phyloP scores from a whole-genome alignment of 1,140 invertebrate species.

The Brachionus rubens region DNA sequence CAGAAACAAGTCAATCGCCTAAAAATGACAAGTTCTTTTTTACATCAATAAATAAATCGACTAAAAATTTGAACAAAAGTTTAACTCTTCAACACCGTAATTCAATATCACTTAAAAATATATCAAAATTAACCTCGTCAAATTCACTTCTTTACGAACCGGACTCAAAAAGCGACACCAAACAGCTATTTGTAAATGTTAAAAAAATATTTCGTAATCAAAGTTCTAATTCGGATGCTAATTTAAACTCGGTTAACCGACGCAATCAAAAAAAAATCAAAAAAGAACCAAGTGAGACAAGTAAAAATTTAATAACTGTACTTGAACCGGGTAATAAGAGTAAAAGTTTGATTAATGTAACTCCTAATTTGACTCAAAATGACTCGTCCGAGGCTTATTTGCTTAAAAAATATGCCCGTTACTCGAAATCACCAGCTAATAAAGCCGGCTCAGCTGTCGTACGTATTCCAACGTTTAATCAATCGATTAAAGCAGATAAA shows the following conservation, averaged over 20 bases:
- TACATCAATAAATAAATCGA: not conserved
- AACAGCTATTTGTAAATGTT: not conserved
- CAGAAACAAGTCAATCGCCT: not conserved
- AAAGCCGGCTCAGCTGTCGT: conserved; percentile 14
- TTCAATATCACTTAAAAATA: not conserved
- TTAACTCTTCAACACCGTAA: conserved; percentile 10
- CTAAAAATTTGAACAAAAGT: conserved; percentile 20
- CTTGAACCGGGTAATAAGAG: not conserved
- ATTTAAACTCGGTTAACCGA: conserved; percentile 14
- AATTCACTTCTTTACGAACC: not conserved
- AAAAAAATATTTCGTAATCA: conserved; percentile 1
- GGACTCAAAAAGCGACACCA: not conserved
- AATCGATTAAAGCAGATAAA: not conserved
- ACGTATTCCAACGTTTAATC: conserved; percentile 4
- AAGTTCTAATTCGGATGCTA: not conserved
- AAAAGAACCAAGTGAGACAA: not conserved
- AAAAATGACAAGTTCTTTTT: not conserved
- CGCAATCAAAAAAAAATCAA: not conserved
- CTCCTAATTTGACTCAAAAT: not conserved
- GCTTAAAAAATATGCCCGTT: conserved; percentile 2
- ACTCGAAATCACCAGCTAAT: conserved; percentile 4
- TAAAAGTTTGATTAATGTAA: conserved; percentile 2
- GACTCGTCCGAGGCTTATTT: not conserved
- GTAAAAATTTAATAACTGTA: not conserved
- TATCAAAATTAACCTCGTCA: not conserved